phyloP scores from a whole-genome alignment of 1,140 invertebrate genomes.

The Eriosoma lanigerum region DNA sequence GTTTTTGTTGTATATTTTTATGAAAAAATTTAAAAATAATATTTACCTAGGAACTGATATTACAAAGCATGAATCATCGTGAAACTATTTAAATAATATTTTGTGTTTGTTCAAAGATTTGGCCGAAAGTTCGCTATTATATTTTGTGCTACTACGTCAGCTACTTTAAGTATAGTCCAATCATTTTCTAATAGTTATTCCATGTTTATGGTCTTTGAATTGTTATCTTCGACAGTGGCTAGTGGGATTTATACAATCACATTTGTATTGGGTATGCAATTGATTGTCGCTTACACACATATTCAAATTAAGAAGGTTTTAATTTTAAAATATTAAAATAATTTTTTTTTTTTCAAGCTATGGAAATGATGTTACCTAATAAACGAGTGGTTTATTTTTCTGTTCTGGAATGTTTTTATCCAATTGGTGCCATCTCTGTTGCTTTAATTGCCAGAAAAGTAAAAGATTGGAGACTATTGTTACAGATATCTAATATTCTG shows the following conservation, averaged over 20 bases:
- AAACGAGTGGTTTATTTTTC: conserved; percentile 73
- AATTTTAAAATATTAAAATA: too few relatives aligned
- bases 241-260: conserved; percentile 65
- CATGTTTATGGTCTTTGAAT: conserved; percentile 63
- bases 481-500: conserved; percentile 60
- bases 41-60: too few relatives aligned
- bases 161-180: conserved; percentile 61
- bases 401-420: conserved; percentile 69
- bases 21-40: too few relatives aligned
- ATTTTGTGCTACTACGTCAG: conserved; percentile 62
- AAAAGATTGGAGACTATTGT: conserved; percentile 39
- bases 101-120: conserved; percentile 59
- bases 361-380: conserved; percentile 74
- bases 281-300: too few relatives aligned
- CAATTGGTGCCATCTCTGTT: conserved; percentile 68
- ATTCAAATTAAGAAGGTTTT: too few relatives aligned
- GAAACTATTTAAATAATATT: too few relatives aligned
- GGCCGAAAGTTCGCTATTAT: conserved; percentile 65
- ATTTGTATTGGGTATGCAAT: conserved; percentile 64
- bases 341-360: too few relatives aligned
- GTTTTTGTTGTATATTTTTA: too few relatives aligned
- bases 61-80: too few relatives aligned
- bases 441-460: conserved; percentile 65
- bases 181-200: conserved; percentile 63
- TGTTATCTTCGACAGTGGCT: conserved; percentile 64